Evolutionary conservation across 2,888 invertebrate genomes (phyloP), one percentile per base, ranked within the genome.

Genomic region (Eupithecia subumbrata): DNA sequence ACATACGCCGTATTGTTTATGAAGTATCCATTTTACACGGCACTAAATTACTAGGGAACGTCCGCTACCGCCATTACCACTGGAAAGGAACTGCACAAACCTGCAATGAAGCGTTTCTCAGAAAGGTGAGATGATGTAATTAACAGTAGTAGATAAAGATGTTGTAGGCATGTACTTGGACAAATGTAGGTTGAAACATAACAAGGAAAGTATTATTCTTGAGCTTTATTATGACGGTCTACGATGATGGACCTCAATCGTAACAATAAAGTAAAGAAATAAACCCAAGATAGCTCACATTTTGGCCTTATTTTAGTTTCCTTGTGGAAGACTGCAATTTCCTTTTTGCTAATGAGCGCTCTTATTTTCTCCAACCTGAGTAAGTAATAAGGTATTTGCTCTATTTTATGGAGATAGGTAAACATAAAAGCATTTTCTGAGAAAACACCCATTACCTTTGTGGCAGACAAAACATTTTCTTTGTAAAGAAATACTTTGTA

Each of bases 51-150:
- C 92, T 97, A 82, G 97, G 97, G 69, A 97, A 96, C 86, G 95
- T 97, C 69, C 94, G 97, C 81, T 97, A 96, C 89, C 95, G 97
- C 69, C 98, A 98, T 90, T 96, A 97, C 84, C 98, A 98, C 91
- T 98, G 97, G 96, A 97, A 98, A 86, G 96, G 97, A 79, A 97
- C 97, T 64, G 97, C 98, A 75, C 97, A 97, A 90, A 97, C 97
- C 85, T 98, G 98, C 95, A 98, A 98, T 89, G 98, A 98, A 91
- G 95, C 97, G 85, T 98, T 98, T 94, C 96, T 98, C 78, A 96
- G 97, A 92, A 98, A 98, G 97, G 98, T 98, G 95, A 95, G 94
- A 82, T 75, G 2, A 43, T 68, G 7, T 22, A 40, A 68, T 43
- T 25, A 45, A 43, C 16, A 40, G 12, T 16, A 43, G 40, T 22